Base-by-base conservation (phyloP, 2,888 invertebrate species). In the Yponomeuta sedellus region DNA sequence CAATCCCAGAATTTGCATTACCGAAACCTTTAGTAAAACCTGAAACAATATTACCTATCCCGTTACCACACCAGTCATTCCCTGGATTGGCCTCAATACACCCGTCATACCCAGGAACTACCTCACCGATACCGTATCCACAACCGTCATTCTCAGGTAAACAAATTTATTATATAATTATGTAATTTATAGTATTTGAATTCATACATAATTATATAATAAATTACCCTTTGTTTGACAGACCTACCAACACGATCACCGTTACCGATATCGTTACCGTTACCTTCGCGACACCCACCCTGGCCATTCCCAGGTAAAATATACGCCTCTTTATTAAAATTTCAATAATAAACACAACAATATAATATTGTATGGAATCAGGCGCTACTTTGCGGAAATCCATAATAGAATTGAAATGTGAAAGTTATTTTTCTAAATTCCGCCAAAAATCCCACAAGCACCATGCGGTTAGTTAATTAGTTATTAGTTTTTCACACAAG, bases 301-400 rank as follows among this genome's bases (percentile, higher is more conserved):
- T 12, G 34, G 34, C 63, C 39, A 61, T 34, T 25, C 28, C 67
- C 73, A 68, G 44, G 44, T 52, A 52, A 52, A 52, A 52, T 52
- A 52, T 52, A 52, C 16, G 44, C 44, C 12, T 4, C 16, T 16
- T 52, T 16, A 5, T 52, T 12, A 52, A 52, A 52, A 52, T 3
- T 3, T 16, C 12, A 6, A 52, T 52, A 34, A 34, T 52, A 12
- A 52, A 16, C 44, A 16, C 12, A 52, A 52, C 0, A 52, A 34
- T 34, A 34, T 1, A 8, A 5, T 34, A 34, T 8, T 8, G n/a
- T n/a, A n/a, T n/a, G n/a, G n/a, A n/a, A n/a, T n/a, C n/a, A n/a
- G n/a, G n/a, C n/a, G n/a, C n/a, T n/a, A n/a, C n/a, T n/a, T n/a
- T n/a, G n/a, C n/a, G n/a, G n/a, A n/a, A n/a, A n/a, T n/a, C n/a